Base-by-base conservation (phyloP, 2,797 vertebrate species). In the Chelon auratus region DNA sequence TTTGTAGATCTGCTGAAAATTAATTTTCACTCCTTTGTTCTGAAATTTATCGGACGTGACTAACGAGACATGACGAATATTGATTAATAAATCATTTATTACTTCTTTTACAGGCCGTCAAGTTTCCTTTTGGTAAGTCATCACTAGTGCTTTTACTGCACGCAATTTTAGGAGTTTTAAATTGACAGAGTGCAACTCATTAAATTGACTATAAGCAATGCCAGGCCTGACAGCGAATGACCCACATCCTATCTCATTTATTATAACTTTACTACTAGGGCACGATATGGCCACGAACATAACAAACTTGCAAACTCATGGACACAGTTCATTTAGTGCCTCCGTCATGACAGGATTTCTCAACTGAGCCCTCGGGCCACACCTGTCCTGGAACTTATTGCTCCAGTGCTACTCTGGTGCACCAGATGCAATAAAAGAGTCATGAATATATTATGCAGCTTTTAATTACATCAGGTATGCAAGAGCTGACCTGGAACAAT, bases 21-120 rank as follows among this genome's bases (percentile, higher is more conserved):
- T 10, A 0, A 55, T 24, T 40, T 3, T 55, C 0, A 18, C 36
- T 30, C 8, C 33, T 60, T 51, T 8, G 5, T 10, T 54, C 43
- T 61, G 54, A 40, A 3, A 7, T 45, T 64, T 39, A 68, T 68
- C 15, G 60, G 12, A 66, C 53, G 37, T 42, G 24, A 58, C 26
- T 33, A 45, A n/a, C 56, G 18, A 39, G 9, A 8, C 33, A 55
- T 62, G 57, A 57, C 43, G 3, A 58, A 75, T 45, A 36, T 1
- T 0, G 7, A 62, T 80, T 62, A 66, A 68, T 78, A 36, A 56
- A 67, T 73, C 0, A 81, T 64, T 18, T 53, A 64, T 67, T 61
- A 17, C 8, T 18, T 75, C 1, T 4, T 24, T 74, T 37, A 72
- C 73, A 26, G 66, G 58, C 0, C 42, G 60, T 59, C 18, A 48